Evolutionary conservation across 1,140 invertebrate genomes (phyloP), one percentile per base, ranked within the genome.

Genomic region (Drosophila guanche): DNA sequence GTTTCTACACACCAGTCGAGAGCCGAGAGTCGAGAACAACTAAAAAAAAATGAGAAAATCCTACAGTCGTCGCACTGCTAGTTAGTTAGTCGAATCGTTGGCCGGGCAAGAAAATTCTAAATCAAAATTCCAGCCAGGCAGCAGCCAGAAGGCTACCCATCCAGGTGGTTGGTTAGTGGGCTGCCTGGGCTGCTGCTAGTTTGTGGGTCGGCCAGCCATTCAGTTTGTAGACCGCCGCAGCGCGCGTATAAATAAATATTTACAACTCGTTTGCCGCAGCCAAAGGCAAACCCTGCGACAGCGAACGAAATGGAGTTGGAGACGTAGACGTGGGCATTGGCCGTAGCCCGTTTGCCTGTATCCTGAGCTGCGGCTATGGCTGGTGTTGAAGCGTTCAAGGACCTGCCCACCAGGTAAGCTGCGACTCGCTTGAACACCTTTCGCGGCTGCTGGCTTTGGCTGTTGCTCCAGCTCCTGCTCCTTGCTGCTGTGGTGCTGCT

Each of bases 201-300:
- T 10, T 8, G 29, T 8, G 20, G 58, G 63, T 41, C 74, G 56
- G 57, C 77, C 62, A 71, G 67, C 81, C 68, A 79, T 85, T 81
- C 84, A 86, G 81, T 85, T 71, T 70, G 75, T 77, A 80, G 76
- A 74, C 81, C 81, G 83, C 78, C 81, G 83, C 78, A 71, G 50
- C 41, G 66, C 83, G 78, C 67, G 83, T 88, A 88, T 88, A 88
- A 88, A 88, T 88, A 88, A 88, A 88, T 88, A 88, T 88, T 88
- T 88, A 88, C 83, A 88, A 88, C 83, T 88, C 83, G 83, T 88
- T 88, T 88, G 83, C 83, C 84, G 83, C 83, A 83, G 66, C 78
- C 78, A 88, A 78, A 67, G 79, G 81, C 75, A 86, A 84, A 68
- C 73, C 62, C 57, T 51, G 56, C 52, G 45, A 41, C 48, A 29